Base-by-base conservation (phyloP, 2,888 invertebrate species). In the Seira sanloemensis region DNA sequence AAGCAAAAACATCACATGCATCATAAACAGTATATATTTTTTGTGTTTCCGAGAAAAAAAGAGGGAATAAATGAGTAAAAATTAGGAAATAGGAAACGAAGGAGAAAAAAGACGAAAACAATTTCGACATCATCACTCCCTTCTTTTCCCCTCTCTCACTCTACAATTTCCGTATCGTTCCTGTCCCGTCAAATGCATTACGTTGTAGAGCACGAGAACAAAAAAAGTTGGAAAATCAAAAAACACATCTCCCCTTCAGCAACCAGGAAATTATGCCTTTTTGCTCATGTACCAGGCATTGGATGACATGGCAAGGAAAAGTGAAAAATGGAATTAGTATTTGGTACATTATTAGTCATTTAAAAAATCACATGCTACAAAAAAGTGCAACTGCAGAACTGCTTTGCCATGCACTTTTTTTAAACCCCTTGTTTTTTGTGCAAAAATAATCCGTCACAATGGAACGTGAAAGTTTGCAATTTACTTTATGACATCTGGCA, bases 231-330 rank as follows among this genome's bases (percentile, higher is more conserved):
- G 2, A 58, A 2, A 58, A 58, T 16, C 5, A 58, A 58, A 37
- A 58, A 58, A 58, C 58, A 58, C n/a, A 21, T 62, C 62, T 62
- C 62, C 62, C 62, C 62, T 62, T 62, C 23, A 1, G 7, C 19
- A 23, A 21, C 2, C 62, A 62, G 62, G 62, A 62, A 62, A 23
- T 62, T 19, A 62, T 23, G 62, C 21, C 21, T 19, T 21, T n/a
- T 62, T 19, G 62, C 23, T 62, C n/a, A 62, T 62, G 62, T 62
- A 62, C 62, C 62, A 62, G 62, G 62, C 62, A 62, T 62, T 62
- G 62, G 21, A 1, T 62, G 62, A 62, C 62, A 62, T 62, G 62
- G 16, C n/a, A n/a, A n/a, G n/a, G n/a, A n/a, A n/a, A n/a, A n/a
- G n/a, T n/a, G n/a, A n/a, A n/a, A n/a, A n/a, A n/a, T n/a, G n/a